Percentiles rank a stretch among this genome's conserved stretches.
phyloP scores from a whole-genome alignment of 2,888 invertebrate species.

The Dimorphilus gyrociliatus region DNA sequence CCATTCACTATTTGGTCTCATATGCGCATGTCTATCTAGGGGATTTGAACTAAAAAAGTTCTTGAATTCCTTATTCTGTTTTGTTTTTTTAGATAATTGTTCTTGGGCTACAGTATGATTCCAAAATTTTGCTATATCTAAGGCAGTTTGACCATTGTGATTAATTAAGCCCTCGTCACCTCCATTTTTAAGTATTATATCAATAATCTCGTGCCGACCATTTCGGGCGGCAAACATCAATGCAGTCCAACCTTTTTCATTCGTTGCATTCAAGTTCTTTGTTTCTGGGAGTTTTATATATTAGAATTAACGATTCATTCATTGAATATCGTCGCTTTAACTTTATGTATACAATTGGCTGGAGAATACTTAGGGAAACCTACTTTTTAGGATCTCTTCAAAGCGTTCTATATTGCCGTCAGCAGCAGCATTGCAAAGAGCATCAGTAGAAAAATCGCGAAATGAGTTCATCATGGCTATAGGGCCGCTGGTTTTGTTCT shows the following conservation, averaged over 20 bases:
- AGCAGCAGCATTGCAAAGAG: no score
- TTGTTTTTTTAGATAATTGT: no score
- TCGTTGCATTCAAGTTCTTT: conserved; percentile 6
- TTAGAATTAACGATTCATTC: no score
- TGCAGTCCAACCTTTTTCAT: conserved; percentile 28
- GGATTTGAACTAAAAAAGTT: conserved; percentile 27
- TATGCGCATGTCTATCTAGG: conserved; percentile 25
- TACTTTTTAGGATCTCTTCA: no score
- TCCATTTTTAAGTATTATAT: conserved; percentile 24
- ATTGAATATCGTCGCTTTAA: no score
- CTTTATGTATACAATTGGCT: no score
- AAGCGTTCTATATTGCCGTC: no score
- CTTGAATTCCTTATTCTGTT: conserved; percentile 14
- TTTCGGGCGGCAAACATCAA: conserved; percentile 35
- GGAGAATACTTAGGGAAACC: no score
- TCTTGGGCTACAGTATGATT: conserved; percentile 19
- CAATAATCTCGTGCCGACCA: conserved; percentile 21
- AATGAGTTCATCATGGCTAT: no score
- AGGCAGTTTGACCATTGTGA: conserved; percentile 30
- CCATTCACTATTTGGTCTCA: conserved; percentile 25
- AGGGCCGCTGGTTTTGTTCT: no score
- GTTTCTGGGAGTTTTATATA: conserved; percentile 2
- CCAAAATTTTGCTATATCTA: conserved; percentile 33
- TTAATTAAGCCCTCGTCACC: conserved; percentile 23
- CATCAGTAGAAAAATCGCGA: no score